These are phyloP conservation scores for Gouania willdenowi DNA, from an alignment of 2,797 vertebrate genomes.

Conservation along the genomic window DNA sequence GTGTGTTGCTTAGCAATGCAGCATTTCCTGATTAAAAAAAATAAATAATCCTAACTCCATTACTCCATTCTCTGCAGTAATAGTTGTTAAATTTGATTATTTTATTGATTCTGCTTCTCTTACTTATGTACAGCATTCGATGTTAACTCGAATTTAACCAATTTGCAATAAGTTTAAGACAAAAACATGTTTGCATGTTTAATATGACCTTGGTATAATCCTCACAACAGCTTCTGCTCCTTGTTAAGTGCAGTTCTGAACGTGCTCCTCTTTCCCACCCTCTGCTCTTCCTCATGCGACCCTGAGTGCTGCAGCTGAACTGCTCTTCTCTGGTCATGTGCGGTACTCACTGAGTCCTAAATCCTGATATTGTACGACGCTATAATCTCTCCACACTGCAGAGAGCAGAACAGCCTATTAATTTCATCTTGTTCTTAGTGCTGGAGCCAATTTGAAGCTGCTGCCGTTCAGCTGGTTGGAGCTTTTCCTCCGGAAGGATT, in stretches of 20 bases:
- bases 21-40: too few relatives aligned
- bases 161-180: constrained; percentile 26
- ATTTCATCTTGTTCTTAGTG: constrained; percentile 53
- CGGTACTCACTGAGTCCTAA: constrained; percentile 29
- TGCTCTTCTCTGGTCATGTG: constrained; percentile 22
- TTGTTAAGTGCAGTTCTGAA: constrained; percentile 26
- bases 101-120: constrained; percentile 19
- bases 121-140: constrained; percentile 29
- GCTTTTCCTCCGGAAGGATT: constrained; percentile 44
- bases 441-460: constrained; percentile 50
- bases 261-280: constrained; percentile 16
- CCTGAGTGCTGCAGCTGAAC: constrained; percentile 18
- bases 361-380: constrained; percentile 38
- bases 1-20: too few relatives aligned
- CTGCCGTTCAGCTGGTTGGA: constrained; percentile 31
- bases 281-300: constrained; percentile 1
- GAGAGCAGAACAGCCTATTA: constrained; percentile 51
- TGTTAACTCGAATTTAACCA: constrained; percentile 45
- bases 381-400: constrained; percentile 48
- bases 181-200: constrained; percentile 22
- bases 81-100: constrained; percentile 16
- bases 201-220: constrained; percentile 43
- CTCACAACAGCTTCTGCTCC: constrained; percentile 24
- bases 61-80: constrained; percentile 7
- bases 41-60: too few relatives aligned